These are phyloP conservation scores for Camelus dromedarius DNA, from an alignment of 2,113 vertebrate species.

Conservation along the genomic window DNA sequence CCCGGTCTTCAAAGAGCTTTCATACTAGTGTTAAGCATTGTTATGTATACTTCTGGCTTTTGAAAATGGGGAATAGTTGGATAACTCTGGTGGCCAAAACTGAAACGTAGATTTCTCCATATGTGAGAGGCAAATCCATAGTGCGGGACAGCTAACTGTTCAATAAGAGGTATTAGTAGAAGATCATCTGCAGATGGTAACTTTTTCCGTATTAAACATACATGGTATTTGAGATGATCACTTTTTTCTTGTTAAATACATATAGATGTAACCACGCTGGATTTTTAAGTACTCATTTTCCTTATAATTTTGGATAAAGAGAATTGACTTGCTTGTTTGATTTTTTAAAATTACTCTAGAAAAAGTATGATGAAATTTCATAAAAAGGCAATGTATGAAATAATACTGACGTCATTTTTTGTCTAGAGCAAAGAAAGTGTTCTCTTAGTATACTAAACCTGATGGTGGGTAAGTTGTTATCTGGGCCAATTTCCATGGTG, in stretches of 20 bases:
- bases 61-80: not conserved
- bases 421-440: not conserved
- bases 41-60: not conserved
- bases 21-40: not conserved
- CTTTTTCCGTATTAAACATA: not conserved
- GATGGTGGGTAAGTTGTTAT: not conserved
- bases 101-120: not conserved
- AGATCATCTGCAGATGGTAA: not conserved
- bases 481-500: not conserved
- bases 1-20: not conserved
- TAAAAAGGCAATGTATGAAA: conserved; percentile 11
- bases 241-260: not conserved
- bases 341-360: not conserved
- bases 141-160: not conserved
- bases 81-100: not conserved
- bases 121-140: not conserved
- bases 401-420: not conserved
- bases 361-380: not conserved
- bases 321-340: not conserved
- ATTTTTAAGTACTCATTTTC: not conserved
- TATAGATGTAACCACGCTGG: not conserved
- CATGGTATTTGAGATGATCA: not conserved
- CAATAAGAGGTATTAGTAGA: not conserved
- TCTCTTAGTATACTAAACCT: not conserved
- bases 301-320: not conserved